Base-by-base conservation (phyloP, 2,797 vertebrate species). In the Pangasius mekongensis region DNA sequence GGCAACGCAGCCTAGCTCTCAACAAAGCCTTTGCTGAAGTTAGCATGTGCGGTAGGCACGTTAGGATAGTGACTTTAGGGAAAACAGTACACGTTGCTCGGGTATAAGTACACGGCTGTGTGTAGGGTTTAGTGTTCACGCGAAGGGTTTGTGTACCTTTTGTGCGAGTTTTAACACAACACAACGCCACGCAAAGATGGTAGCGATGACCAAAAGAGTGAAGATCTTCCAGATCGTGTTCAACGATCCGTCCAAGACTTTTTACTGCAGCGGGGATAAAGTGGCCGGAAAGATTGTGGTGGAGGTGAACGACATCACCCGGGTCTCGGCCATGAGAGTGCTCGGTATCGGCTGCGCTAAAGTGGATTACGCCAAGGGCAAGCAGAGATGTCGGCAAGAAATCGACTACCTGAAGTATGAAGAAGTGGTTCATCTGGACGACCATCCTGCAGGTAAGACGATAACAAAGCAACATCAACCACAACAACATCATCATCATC, bases 281-380 rank as follows among this genome's bases (percentile, higher is more conserved):
- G 95, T 99, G 90, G 94, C 95, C 0, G 98, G 98, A 0, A 95
- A 95, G 0, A 92, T 99, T 3, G 0, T 94, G 4, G 96, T 99
- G 89, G 98, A 98, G 18, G 98, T 99, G 88, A 93, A 91, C 11
- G 98, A 98, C 5, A 92, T 96, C 24, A 97, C 96, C 0, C 94
- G 96, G 0, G 97, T 99, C 89, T 95, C 91, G 3, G 92, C 96
- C 0, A 90, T 99, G 77, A 94, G 89, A 83, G 77, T 99, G 3
- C 0, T 96, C 90, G 97, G 96, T 0, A 92, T 97, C 0, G 98
- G 98, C 0, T 94, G 96, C 91, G 98, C 98, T 36, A 98, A 95
- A 60, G 98, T 99, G 91, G 93, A 97, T n/a, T 99, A 98, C 94
- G 92, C 95, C 6, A 97, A 97, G n/a, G 98, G 97, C 0, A 97